These are phyloP conservation scores for Metallyticus violacea DNA, from an alignment of 2,888 invertebrate species.

Conservation along the genomic window DNA sequence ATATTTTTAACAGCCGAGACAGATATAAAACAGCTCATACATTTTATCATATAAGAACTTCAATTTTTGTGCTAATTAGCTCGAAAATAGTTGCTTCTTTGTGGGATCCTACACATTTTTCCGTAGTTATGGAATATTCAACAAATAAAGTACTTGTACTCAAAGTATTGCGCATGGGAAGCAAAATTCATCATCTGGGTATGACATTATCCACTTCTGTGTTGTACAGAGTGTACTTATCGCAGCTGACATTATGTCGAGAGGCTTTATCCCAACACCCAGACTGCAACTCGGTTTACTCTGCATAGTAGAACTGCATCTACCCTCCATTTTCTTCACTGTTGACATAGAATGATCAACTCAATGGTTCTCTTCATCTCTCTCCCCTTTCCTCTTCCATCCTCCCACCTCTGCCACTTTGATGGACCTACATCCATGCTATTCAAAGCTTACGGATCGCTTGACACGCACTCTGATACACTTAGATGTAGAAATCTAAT, in stretches of 20 bases:
- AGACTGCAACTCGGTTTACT: neutral
- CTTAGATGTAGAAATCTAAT: neutral
- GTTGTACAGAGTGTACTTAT: neutral
- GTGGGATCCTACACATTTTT: too few relatives aligned
- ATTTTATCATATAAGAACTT: too few relatives aligned
- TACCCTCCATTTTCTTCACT: neutral
- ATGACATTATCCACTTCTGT: too few relatives aligned
- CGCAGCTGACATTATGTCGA: neutral
- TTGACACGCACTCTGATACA: neutral
- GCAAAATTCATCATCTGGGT: too few relatives aligned
- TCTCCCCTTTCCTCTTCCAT: too few relatives aligned
- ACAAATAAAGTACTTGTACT: too few relatives aligned
- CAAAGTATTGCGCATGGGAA: too few relatives aligned
- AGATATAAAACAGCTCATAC: too few relatives aligned
- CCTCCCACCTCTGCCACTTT: neutral
- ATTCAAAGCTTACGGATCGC: neutral
- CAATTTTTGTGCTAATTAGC: too few relatives aligned
- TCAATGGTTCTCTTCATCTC: neutral
- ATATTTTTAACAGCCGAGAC: too few relatives aligned
- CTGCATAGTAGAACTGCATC: neutral
- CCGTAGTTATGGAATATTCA: too few relatives aligned
- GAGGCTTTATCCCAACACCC: neutral
- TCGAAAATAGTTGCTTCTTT: too few relatives aligned
- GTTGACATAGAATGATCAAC: slow-evolving; percentile 7
- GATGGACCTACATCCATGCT: neutral